Evolutionary conservation across 1,140 invertebrate species (phyloP).

Genomic region (Lucilia sericata): DNA sequence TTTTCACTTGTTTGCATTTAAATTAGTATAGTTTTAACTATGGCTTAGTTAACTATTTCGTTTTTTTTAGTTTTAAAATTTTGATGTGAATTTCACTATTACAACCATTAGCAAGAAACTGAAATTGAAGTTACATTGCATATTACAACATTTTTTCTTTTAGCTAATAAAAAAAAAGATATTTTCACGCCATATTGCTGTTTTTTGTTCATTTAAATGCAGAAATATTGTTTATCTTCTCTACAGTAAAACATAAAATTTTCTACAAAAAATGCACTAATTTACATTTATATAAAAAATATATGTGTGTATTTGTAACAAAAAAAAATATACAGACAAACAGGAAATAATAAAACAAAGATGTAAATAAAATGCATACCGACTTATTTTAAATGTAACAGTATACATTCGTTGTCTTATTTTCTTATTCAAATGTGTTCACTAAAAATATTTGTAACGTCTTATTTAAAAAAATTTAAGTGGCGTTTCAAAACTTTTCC

Average conservation of each 20-base stretch:
- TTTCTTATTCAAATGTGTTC: no score
- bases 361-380: neutral
- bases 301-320: neutral
- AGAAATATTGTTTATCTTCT: neutral
- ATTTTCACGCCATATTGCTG: neutral
- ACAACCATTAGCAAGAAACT: neutral
- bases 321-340: neutral
- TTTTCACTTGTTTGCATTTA: neutral
- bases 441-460: no score
- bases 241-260: neutral
- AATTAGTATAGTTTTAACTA: neutral
- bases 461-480: no score
- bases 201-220: conserved; percentile 6
- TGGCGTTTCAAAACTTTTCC: no score
- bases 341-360: neutral
- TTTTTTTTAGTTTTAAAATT: neutral
- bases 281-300: conserved; percentile 3
- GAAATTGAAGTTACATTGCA: neutral
- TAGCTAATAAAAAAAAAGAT: neutral
- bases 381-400: no score
- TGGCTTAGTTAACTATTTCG: neutral
- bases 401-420: no score
- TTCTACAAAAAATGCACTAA: neutral
- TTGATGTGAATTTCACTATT: neutral
- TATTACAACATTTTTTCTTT: neutral